Conservation (phyloP, 2,888 invertebrate species). For the Xanthorhoe spadicearia region DNA sequence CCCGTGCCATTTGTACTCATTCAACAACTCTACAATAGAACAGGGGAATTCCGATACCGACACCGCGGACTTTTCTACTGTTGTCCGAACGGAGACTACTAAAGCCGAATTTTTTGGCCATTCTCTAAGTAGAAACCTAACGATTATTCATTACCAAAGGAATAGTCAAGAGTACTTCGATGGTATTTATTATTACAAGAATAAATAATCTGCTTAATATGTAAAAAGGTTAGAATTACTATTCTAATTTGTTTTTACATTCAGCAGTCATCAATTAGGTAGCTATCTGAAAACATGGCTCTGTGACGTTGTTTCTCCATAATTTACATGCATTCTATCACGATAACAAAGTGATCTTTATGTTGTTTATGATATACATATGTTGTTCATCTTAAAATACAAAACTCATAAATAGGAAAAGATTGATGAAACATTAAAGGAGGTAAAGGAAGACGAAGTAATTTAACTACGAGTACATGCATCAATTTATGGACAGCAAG, state of each 20-base stretch:
- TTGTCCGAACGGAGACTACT: not conserved
- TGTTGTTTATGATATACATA: slow-evolving; percentile 38
- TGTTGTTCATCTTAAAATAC: slow-evolving; percentile 34
- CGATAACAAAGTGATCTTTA: slow-evolving; percentile 32
- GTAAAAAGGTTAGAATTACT: no score
- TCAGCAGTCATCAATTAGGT: not conserved
- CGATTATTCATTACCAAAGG: not conserved
- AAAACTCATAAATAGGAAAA: slow-evolving; percentile 30
- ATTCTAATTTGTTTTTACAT: not conserved
- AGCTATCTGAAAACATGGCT: slow-evolving; percentile 22
- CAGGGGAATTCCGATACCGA: slow-evolving; percentile 15
- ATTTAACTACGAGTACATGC: slow-evolving; percentile 33
- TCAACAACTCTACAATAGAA: slow-evolving; percentile 34
- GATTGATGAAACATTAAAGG: slow-evolving; percentile 40
- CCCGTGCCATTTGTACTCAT: slow-evolving; percentile 42
- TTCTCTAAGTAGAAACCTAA: not conserved
- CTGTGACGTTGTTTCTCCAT: slow-evolving; percentile 21
- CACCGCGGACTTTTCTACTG: slow-evolving; percentile 7
- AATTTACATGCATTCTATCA: slow-evolving; percentile 15
- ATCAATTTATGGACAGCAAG: slow-evolving; percentile 42
- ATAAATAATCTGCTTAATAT: no score
- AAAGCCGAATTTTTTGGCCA: not conserved
- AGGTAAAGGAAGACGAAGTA: slow-evolving; percentile 25
- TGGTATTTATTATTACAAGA: no score
- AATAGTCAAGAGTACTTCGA: not conserved